Percentiles rank a stretch among this genome's conserved stretches.
Conservation (phyloP, 2,888 invertebrate species). For the Stegana nigrithorax region DNA sequence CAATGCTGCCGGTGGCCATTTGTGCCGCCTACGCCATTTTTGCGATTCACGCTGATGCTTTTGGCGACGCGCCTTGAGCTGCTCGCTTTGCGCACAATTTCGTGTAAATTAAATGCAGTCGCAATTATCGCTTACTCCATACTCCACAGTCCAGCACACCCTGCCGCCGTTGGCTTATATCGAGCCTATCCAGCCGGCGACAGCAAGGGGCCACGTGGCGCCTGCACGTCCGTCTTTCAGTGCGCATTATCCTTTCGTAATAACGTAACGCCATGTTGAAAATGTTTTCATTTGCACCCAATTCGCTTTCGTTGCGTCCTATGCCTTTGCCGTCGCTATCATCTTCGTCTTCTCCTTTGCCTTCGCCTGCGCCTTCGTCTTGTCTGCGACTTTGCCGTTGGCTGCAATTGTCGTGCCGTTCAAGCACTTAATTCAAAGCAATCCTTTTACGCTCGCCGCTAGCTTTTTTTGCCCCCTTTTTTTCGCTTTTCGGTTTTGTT, state of each 20-base stretch:
- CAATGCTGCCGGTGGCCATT: no score
- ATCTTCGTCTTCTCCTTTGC: background rate
- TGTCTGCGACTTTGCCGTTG: background rate
- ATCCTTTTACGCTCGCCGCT: constrained; percentile 32
- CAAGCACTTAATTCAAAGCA: constrained; percentile 45
- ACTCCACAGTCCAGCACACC: background rate
- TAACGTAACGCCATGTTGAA: constrained; percentile 8
- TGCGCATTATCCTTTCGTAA: background rate
- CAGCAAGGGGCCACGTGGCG: background rate
- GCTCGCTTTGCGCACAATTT: constrained; percentile 33
- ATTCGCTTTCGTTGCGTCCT: constrained; percentile 26
- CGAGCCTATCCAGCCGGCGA: no score
- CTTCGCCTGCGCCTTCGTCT: background rate
- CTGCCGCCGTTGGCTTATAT: background rate
- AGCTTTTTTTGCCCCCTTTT: constrained; percentile 4
- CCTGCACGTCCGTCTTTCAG: background rate
- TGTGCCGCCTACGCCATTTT: no score
- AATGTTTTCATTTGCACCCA: constrained; percentile 50
- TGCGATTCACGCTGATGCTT: background rate
- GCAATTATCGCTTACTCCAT: constrained; percentile 30
- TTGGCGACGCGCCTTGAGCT: background rate
- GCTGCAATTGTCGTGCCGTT: no score
- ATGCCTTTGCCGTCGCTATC: background rate
- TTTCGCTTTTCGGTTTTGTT: background rate
- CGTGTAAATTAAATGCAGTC: constrained; percentile 43